Conservation (phyloP, 2,888 invertebrate species). For the Drosophila limbata region DNA sequence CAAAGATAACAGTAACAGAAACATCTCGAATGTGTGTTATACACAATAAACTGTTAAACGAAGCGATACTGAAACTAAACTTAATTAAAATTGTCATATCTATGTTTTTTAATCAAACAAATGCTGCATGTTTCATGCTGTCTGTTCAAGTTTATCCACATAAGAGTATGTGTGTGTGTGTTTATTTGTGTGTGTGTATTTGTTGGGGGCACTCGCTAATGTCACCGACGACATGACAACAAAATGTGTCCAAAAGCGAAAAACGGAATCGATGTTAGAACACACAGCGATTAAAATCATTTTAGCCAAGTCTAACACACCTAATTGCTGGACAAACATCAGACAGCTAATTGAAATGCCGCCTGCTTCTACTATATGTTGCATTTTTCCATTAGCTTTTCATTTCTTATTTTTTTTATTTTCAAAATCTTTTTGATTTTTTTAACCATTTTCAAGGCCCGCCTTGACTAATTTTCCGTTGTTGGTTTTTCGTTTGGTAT, state of each 20-base stretch:
- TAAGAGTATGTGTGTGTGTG: not conserved
- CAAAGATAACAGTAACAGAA: too few species aligned
- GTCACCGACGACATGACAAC: constrained; percentile 72
- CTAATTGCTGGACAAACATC: constrained; percentile 71
- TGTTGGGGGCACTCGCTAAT: constrained; percentile 49
- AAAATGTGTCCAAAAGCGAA: constrained; percentile 60
- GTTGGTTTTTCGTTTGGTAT: constrained; percentile 18
- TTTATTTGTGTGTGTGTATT: constrained; percentile 7
- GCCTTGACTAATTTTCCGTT: constrained; percentile 62
- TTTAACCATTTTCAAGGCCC: constrained; percentile 61
- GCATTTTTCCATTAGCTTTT: constrained; percentile 19
- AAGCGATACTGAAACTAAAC: constrained; percentile 53
- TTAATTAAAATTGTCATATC: constrained; percentile 79
- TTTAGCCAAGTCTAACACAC: constrained; percentile 70
- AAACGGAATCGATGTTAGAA: constrained; percentile 71
- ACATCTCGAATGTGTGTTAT: not conserved
- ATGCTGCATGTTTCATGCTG: constrained; percentile 42
- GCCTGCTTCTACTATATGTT: constrained; percentile 52
- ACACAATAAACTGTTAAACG: not conserved
- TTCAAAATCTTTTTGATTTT: constrained; percentile 4
- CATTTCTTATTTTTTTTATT: constrained; percentile 10
- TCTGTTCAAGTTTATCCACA: constrained; percentile 4
- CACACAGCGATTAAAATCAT: constrained; percentile 72
- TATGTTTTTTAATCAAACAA: constrained; percentile 60
- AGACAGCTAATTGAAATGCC: constrained; percentile 76